These are phyloP conservation scores for Taeniopygia guttata DNA, from an alignment of 2,797 vertebrate species.

Conservation along the genomic window DNA sequence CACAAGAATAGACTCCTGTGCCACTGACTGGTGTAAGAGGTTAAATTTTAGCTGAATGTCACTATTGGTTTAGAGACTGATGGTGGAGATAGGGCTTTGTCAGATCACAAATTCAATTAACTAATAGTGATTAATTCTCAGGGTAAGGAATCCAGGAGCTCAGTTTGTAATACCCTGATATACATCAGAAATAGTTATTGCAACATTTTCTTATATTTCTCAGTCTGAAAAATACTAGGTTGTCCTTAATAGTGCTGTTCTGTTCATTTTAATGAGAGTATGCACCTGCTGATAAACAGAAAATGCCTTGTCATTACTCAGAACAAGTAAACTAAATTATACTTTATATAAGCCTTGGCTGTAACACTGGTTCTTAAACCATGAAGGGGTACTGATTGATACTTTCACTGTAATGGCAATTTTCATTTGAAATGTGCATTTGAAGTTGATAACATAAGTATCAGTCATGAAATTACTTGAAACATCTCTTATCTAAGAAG, in stretches of 20 bases:
- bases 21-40: background rate
- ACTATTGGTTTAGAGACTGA: background rate
- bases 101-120: slow-evolving; percentile 52
- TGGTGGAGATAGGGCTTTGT: slow-evolving; percentile 24
- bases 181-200: background rate
- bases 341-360: background rate
- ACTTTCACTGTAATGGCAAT: background rate
- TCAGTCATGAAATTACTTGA: background rate
- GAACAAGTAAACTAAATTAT: background rate
- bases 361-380: background rate
- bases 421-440: background rate
- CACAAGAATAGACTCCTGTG: background rate
- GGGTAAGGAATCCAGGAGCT: slow-evolving; percentile 18
- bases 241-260: background rate
- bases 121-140: slow-evolving; percentile 21
- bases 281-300: background rate
- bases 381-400: background rate
- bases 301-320: background rate
- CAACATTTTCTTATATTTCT: background rate
- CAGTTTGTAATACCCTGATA: background rate
- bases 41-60: slow-evolving; percentile 8
- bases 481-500: background rate
- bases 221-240: background rate
- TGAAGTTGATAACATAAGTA: background rate
- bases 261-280: background rate